These are phyloP conservation scores for Erythrolamprus reginae DNA, from an alignment of 2,113 vertebrate genomes.

Conservation along the genomic window DNA sequence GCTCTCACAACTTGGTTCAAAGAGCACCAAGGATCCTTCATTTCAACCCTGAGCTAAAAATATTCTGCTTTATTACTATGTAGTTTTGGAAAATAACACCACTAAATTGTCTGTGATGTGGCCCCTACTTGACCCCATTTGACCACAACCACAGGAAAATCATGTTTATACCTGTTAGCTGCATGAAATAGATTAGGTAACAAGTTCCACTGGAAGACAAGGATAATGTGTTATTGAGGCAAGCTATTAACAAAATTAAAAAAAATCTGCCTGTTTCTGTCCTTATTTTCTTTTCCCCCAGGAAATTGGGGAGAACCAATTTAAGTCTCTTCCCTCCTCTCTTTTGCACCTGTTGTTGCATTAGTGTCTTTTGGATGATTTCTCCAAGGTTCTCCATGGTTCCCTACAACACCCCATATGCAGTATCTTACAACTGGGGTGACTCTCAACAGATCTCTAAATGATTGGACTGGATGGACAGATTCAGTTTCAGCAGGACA, in stretches of 20 bases:
- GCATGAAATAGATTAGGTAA: not conserved
- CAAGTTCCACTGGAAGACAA: not conserved
- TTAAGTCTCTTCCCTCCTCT: not conserved
- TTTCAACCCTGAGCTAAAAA: not conserved
- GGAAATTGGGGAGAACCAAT: not conserved
- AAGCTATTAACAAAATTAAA: not conserved
- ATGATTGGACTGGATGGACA: not conserved
- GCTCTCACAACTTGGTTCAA: not conserved
- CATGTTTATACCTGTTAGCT: not conserved
- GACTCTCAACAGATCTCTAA: not conserved
- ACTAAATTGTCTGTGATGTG: not conserved
- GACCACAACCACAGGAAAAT: not conserved
- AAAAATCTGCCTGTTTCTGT: not conserved
- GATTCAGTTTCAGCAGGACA: not conserved
- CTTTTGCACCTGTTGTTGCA: not conserved
- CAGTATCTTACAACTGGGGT: not conserved
- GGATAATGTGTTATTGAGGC: not conserved
- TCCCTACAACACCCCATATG: not conserved
- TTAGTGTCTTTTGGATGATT: not conserved
- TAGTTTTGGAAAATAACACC: not conserved
- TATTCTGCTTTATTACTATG: not conserved
- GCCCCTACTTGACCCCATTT: too few relatives aligned
- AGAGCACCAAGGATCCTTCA: not conserved
- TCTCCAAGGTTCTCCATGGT: not conserved
- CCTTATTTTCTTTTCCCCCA: not conserved